phyloP scores from a whole-genome alignment of 2,888 invertebrate species.

The Diaperis boleti region DNA sequence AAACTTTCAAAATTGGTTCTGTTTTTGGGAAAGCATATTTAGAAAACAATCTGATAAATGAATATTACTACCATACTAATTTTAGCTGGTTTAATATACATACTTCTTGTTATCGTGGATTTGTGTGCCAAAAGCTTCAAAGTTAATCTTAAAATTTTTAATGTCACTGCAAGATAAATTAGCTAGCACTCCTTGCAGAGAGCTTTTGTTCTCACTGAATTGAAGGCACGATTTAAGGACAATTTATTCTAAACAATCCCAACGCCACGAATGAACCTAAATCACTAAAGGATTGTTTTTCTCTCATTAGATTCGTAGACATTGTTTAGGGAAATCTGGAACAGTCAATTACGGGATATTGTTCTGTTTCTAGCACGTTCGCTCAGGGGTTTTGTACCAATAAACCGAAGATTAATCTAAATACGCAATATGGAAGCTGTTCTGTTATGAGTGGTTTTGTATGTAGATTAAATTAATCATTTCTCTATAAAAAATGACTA shows the following conservation, averaged over 20 bases:
- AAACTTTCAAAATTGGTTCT: no score
- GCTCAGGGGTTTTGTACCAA: not conserved
- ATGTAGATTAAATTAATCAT: no score
- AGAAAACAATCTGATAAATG: no score
- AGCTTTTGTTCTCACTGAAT: slow-evolving; percentile 12
- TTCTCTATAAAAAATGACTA: no score
- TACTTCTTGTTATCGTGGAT: not conserved
- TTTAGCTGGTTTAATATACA: no score
- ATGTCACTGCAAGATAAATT: slow-evolving; percentile 2
- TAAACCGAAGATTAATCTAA: no score
- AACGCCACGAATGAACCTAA: slow-evolving; percentile 9
- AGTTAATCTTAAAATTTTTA: slow-evolving; percentile 10
- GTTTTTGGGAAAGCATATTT: no score
- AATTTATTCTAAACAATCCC: slow-evolving; percentile 12
- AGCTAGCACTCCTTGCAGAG: not conserved
- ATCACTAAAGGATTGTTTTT: slow-evolving; percentile 2
- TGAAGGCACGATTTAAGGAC: slow-evolving; percentile 18
- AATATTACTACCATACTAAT: no score
- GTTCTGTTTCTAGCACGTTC: not conserved
- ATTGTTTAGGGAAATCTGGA: slow-evolving; percentile 16
- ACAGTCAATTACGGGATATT: slow-evolving; percentile 9
- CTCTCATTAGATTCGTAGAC: slow-evolving; percentile 9
- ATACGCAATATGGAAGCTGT: no score
- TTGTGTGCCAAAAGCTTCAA: not conserved
- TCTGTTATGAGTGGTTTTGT: no score